phyloP scores from a whole-genome alignment of 1,140 invertebrate species.

The Nasonia vitripennis region DNA sequence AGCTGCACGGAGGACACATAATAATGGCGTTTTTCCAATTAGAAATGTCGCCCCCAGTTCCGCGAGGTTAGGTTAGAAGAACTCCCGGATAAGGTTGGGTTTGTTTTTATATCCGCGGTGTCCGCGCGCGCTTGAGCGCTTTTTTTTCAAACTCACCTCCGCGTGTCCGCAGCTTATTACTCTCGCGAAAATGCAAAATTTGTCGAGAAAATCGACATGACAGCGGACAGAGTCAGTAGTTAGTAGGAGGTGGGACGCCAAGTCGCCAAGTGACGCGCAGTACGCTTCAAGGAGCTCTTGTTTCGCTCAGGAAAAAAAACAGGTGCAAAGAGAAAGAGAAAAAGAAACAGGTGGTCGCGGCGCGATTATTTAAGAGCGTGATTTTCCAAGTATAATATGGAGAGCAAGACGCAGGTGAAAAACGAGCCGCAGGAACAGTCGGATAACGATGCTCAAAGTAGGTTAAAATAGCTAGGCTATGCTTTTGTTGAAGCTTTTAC shows the following conservation, averaged over 20 bases:
- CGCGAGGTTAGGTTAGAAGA: conserved; percentile 42
- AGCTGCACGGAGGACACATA: not conserved
- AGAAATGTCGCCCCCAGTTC: conserved; percentile 25
- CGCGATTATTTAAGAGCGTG: not conserved
- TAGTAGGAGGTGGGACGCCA: not conserved
- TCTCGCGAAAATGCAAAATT: conserved; percentile 44
- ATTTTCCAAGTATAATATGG: conserved; percentile 29
- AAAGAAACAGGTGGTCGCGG: conserved; percentile 47
- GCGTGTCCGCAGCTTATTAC: conserved; percentile 22
- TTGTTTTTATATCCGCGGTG: conserved; percentile 44
- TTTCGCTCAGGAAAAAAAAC: conserved; percentile 13
- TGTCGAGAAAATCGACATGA: conserved; percentile 7
- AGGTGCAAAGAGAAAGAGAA: not conserved
- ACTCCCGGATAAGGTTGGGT: conserved; percentile 47
- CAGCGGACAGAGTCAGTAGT: not conserved
- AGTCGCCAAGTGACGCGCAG: conserved; percentile 37
- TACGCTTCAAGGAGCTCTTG: conserved; percentile 18
- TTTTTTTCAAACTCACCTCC: conserved; percentile 45
- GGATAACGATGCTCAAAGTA: conserved; percentile 51
- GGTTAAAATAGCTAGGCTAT: conserved; percentile 22
- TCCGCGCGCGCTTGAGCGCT: conserved; percentile 21
- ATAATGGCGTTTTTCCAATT: conserved; percentile 38
- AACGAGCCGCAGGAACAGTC: conserved; percentile 41
- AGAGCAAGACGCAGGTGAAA: conserved; percentile 49
- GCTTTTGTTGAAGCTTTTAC: not conserved